Evolutionary conservation across 2,797 vertebrate genomes (phyloP), one percentile per base, ranked within the genome.

Genomic region (Sebastes itinus): DNA sequence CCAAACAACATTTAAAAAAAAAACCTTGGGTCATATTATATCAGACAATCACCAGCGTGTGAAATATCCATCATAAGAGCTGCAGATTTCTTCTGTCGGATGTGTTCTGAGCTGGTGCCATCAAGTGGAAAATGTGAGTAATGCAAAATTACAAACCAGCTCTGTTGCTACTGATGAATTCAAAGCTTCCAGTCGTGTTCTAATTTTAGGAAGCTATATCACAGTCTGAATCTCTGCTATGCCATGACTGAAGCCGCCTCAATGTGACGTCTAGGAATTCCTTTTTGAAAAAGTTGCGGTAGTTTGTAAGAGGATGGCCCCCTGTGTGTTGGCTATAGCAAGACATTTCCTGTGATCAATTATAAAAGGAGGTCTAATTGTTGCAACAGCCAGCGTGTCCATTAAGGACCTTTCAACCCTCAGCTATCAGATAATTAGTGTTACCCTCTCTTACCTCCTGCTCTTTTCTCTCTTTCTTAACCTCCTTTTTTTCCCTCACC

Each of bases 51-150:
- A 49, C 9, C 60, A 25, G 6, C 6, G 1, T 16, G 13, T 68
- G 55, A 49, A 70, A 55, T 73, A 2, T 56, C 38, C 16, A 54
- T 18, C 18, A 35, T 13, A 60, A 56, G 55, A 74, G 71, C 68
- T 46, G 59, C 38, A 60, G 59, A 23, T 12, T 28, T 23, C 46
- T 2, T 28, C 49, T 27, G 27, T 23, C 14, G 11, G 18, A 69
- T 67, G 14, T 63, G 67, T 38, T 76, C 87, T 86, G 72, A 85
- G 52, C 63, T 84, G 79, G 70, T 85, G 89, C 87, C 91, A 88
- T 80, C 91, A 87, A 80, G 89, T 92, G 88, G 91, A 76, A 72
- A 64, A 38, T 54, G 13, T 23, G 32, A 78, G 79, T 32, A 91
- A 70, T 88, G 73, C 75, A 86, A 77, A 67, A 73, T 63, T 6